Conservation (phyloP, 53 echinoderm and acorn worm species). For the Antedon mediterranea region DNA sequence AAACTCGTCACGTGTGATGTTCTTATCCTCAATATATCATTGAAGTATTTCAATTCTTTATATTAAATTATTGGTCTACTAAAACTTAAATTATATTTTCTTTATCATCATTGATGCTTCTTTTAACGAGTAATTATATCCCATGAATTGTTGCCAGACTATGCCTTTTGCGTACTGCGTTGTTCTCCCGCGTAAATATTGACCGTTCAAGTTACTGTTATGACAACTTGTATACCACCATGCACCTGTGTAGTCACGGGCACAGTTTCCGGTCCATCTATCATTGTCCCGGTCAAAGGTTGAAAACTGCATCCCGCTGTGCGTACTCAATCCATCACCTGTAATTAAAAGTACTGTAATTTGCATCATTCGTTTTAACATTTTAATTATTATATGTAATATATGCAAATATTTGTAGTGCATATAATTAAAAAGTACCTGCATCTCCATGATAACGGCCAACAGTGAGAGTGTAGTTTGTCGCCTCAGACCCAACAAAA, state of each 20-base stretch:
- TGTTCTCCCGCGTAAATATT: slow-evolving; percentile 45
- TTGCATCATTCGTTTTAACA: no score
- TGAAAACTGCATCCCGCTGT: slow-evolving; percentile 64
- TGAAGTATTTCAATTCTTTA: no score
- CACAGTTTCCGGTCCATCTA: slow-evolving; percentile 69
- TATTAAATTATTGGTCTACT: no score
- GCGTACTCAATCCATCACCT: slow-evolving; percentile 57
- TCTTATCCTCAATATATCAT: no score
- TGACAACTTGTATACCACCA: slow-evolving; percentile 21
- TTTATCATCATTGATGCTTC: slow-evolving; percentile 53
- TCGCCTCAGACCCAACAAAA: slow-evolving; percentile 42
- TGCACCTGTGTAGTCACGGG: slow-evolving; percentile 14
- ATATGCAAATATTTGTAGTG: no score
- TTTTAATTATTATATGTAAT: no score
- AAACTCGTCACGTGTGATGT: no score
- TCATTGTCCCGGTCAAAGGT: slow-evolving; percentile 74
- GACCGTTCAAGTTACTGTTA: slow-evolving; percentile 32
- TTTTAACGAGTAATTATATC: slow-evolving; percentile 15
- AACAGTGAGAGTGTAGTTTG: slow-evolving; percentile 71
- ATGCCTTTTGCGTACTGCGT: slow-evolving; percentile 14
- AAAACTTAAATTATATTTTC: background rate
- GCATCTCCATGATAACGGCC: slow-evolving; percentile 24
- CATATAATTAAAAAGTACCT: background rate
- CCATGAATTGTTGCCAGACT: slow-evolving; percentile 9
- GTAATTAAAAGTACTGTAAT: background rate